phyloP scores from a whole-genome alignment of 2,888 invertebrate genomes.

The Esperia sulphurella region DNA sequence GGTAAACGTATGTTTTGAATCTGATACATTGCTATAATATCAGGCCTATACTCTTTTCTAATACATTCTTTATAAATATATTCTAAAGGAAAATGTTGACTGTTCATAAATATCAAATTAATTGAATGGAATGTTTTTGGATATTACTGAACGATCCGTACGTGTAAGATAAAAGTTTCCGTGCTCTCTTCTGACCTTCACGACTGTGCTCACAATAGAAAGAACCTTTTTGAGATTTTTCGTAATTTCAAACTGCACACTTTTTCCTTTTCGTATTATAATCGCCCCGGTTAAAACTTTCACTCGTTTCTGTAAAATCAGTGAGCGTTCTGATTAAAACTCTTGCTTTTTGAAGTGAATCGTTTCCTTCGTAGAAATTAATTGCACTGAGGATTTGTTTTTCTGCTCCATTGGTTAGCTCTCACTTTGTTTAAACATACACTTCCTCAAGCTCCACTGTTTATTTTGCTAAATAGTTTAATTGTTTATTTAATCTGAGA shows the following conservation, averaged over 20 bases:
- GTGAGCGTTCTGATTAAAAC: conserved; percentile 44
- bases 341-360: conserved; percentile 42
- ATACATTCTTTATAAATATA: too few species aligned
- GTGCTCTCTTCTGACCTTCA: conserved; percentile 42
- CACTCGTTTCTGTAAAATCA: conserved; percentile 55
- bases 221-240: conserved; percentile 26
- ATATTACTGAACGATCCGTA: conserved; percentile 4
- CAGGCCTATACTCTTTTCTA: too few species aligned
- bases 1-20: too few species aligned
- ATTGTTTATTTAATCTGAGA: neutral
- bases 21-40: too few species aligned
- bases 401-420: conserved; percentile 26
- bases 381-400: conserved; percentile 24
- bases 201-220: conserved; percentile 31
- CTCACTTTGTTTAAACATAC: conserved; percentile 33
- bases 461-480: neutral
- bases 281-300: conserved; percentile 41
- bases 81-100: neutral
- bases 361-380: conserved; percentile 34
- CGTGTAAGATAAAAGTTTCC: conserved; percentile 17
- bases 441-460: neutral
- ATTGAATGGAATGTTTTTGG: neutral
- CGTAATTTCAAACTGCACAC: conserved; percentile 21
- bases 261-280: conserved; percentile 38
- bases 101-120: too few species aligned